Percentiles rank a stretch among this genome's conserved stretches.
phyloP scores from a whole-genome alignment of 2,797 vertebrate genomes.

The Aviceda leuphotes region DNA sequence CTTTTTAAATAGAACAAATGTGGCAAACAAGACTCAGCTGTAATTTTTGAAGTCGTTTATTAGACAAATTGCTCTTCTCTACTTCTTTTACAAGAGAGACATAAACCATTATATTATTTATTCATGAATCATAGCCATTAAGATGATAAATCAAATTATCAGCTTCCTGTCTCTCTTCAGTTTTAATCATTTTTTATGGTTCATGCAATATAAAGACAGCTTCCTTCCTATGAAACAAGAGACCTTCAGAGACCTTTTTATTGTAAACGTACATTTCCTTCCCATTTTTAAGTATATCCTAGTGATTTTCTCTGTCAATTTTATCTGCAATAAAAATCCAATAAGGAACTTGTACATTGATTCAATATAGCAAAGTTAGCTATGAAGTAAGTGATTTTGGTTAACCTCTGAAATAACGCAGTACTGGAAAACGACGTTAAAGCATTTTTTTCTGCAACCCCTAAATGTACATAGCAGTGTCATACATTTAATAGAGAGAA shows the following conservation, averaged over 20 bases:
- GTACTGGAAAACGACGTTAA: background rate
- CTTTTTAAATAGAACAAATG: slow-evolving; percentile 74
- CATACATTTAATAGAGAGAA: background rate
- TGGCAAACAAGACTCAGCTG: slow-evolving; percentile 68
- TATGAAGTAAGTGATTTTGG: slow-evolving; percentile 50
- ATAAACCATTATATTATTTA: slow-evolving; percentile 85
- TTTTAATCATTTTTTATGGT: slow-evolving; percentile 80
- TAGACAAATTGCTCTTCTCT: slow-evolving; percentile 69
- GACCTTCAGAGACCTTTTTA: slow-evolving; percentile 76
- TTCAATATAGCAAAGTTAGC: slow-evolving; percentile 54
- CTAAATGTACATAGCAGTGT: background rate
- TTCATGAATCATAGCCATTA: slow-evolving; percentile 87
- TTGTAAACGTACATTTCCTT: slow-evolving; percentile 74
- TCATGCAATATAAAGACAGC: slow-evolving; percentile 81
- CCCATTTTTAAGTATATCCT: slow-evolving; percentile 71
- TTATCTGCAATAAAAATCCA: slow-evolving; percentile 70
- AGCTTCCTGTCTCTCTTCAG: slow-evolving; percentile 79
- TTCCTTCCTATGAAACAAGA: slow-evolving; percentile 80
- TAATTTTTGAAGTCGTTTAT: slow-evolving; percentile 63
- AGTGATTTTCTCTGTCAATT: slow-evolving; percentile 65
- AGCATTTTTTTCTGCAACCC: background rate
- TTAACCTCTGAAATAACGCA: slow-evolving; percentile 32
- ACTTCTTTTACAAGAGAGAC: slow-evolving; percentile 76
- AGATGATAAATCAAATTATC: slow-evolving; percentile 84
- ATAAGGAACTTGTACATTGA: slow-evolving; percentile 63